Conservation (phyloP, 2,797 vertebrate genomes). For the Poecile montanus region DNA sequence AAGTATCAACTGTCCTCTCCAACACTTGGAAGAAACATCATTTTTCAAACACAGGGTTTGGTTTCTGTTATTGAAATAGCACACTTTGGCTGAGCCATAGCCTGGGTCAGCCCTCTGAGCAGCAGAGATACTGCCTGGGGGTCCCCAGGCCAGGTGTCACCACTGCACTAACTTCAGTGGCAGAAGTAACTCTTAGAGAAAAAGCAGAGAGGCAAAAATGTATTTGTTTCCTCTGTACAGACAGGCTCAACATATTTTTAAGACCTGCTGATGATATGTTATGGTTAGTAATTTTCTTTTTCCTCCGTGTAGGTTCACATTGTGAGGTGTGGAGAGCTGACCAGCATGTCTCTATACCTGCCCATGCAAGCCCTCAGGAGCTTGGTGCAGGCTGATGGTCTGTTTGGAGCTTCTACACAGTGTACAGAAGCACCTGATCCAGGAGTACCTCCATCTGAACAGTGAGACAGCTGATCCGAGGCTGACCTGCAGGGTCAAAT, state of each 20-base stretch:
- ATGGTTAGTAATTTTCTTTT: neutral
- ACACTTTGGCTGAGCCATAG: neutral
- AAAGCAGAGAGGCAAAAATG: neutral
- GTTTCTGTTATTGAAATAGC: constrained; percentile 13
- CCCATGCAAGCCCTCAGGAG: neutral
- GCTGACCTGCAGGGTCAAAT: neutral
- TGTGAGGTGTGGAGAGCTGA: neutral
- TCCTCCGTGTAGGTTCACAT: neutral
- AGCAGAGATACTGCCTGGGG: neutral
- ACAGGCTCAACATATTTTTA: neutral
- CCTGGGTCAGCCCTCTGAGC: neutral
- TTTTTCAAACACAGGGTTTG: constrained; percentile 9
- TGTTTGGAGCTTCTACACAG: neutral
- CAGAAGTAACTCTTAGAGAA: neutral
- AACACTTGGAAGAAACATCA: neutral
- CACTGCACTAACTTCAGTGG: too few relatives aligned
- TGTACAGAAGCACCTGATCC: neutral
- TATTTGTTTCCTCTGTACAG: neutral
- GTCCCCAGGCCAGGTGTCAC: neutral
- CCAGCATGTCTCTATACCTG: neutral
- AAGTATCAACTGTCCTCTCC: neutral
- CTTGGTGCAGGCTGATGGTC: neutral
- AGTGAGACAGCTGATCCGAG: neutral
- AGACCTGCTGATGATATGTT: accelerated
- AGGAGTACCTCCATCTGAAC: neutral